Evolutionary conservation across 2,888 invertebrate species (phyloP).

Genomic region (Euphydryas editha): DNA sequence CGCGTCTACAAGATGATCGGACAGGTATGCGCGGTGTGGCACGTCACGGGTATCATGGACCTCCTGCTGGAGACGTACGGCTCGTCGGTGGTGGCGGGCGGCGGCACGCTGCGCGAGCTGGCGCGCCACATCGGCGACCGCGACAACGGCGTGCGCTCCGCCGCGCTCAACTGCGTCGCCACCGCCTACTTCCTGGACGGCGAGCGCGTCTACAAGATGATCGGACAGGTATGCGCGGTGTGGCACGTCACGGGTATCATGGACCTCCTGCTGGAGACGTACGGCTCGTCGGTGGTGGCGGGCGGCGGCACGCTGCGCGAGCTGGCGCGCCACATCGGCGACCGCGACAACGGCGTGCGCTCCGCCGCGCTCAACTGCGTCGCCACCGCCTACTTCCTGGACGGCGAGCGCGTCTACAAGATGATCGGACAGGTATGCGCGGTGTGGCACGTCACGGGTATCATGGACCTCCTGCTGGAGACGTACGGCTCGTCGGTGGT

Average conservation of each 20-base stretch:
- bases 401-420: constrained; percentile 96
- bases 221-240: constrained; percentile 89
- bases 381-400: constrained; percentile 93
- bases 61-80: constrained; percentile 94
- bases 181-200: constrained; percentile 95
- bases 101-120: constrained; percentile 93
- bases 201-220: constrained; percentile 94
- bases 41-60: constrained; percentile 80
- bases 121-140: constrained; percentile 98
- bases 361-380: constrained; percentile 98
- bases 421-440: constrained; percentile 91
- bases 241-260: constrained; percentile 69
- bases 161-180: constrained; percentile 96
- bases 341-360: constrained; percentile 97
- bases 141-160: constrained; percentile 97
- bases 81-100: constrained; percentile 90
- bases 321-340: constrained; percentile 97
- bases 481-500: constrained; percentile 93
- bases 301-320: constrained; percentile 92
- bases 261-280: constrained; percentile 92
- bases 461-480: constrained; percentile 92
- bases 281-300: constrained; percentile 92
- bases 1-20: constrained; percentile 95
- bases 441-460: background rate
- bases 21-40: constrained; percentile 85